Conservation (phyloP, 2,113 vertebrate species). For the Micromys minutus region DNA sequence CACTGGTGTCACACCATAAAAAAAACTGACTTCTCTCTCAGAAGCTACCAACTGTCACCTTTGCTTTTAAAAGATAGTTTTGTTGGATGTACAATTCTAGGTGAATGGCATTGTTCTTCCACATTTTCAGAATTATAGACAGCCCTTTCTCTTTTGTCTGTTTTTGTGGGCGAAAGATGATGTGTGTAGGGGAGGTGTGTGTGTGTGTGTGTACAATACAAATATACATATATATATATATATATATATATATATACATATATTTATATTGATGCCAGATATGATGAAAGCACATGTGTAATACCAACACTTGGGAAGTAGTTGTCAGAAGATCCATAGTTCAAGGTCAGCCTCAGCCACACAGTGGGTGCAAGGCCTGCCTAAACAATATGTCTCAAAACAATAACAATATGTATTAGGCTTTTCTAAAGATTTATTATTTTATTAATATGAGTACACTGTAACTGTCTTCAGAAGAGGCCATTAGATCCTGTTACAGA, state of each 20-base stretch:
- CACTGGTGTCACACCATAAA: neutral
- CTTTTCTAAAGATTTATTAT: neutral
- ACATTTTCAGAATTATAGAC: neutral
- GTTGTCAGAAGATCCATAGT: neutral
- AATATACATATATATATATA: neutral
- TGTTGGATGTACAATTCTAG: neutral
- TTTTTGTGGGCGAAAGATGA: neutral
- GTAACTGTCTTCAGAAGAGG: too few species aligned
- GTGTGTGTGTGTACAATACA: neutral
- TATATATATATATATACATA: neutral
- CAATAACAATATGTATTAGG: neutral
- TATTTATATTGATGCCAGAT: neutral
- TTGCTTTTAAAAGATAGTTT: conserved; percentile 34
- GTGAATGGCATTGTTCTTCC: conserved; percentile 5
- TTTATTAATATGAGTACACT: too few species aligned
- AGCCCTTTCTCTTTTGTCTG: neutral
- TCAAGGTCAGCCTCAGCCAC: neutral
- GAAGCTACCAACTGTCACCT: neutral
- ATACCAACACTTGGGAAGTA: neutral
- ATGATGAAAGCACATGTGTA: neutral
- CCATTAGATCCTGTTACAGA: too few species aligned
- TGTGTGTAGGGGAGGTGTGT: neutral
- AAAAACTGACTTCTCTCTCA: neutral
- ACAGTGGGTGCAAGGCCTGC: neutral
- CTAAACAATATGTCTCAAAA: neutral